Conservation (phyloP, 2,888 invertebrate genomes). For the Strigamia maritima region DNA sequence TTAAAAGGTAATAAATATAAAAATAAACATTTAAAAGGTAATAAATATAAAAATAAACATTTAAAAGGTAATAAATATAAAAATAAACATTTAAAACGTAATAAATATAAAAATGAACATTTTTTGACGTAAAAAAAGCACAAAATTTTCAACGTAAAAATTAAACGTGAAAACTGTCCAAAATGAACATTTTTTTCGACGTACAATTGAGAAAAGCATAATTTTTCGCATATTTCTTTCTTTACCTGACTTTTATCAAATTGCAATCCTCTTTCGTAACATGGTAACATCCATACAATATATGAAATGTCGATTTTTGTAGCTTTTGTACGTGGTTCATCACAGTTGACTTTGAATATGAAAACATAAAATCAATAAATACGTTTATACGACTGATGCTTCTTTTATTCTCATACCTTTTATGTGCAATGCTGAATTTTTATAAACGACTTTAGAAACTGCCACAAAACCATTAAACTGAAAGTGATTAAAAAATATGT, state of each 20-base stretch:
- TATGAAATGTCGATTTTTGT: neutral
- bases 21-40: no score
- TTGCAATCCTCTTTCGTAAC: neutral
- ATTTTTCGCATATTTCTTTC: neutral
- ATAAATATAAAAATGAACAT: no score
- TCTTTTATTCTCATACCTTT: neutral
- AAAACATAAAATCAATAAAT: no score
- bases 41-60: no score
- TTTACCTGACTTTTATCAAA: neutral
- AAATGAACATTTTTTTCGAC: no score
- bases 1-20: no score
- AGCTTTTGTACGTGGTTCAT: neutral
- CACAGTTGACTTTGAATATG: neutral
- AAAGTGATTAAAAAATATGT: conserved; percentile 2
- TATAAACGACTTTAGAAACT: conserved; percentile 55
- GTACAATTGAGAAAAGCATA: no score
- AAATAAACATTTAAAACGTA: no score
- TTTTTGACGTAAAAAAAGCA: no score
- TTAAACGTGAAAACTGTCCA: no score
- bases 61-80: no score
- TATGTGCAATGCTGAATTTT: conserved; percentile 4
- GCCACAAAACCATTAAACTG: conserved; percentile 46
- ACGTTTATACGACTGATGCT: neutral
- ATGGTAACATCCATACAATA: neutral
- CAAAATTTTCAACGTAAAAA: no score